Conservation (phyloP, 2,113 vertebrate species). For the Notiomystis cincta region DNA sequence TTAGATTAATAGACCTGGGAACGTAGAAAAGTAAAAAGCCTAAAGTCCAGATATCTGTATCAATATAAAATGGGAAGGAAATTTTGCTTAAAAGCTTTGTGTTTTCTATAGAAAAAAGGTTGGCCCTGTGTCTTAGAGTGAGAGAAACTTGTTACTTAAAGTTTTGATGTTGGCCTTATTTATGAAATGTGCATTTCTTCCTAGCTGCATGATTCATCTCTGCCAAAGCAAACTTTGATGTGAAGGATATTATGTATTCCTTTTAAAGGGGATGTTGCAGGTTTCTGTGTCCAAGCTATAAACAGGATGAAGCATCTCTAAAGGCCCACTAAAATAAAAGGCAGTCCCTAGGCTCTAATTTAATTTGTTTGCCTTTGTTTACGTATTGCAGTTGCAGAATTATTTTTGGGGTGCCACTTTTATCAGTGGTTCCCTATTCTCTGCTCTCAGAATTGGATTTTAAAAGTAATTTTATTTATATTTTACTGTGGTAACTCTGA, state of each 20-base stretch:
- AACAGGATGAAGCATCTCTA: not conserved
- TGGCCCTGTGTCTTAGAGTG: not conserved
- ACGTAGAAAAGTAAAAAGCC: not conserved
- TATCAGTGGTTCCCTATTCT: not conserved
- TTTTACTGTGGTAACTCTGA: not conserved
- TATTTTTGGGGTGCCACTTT: not conserved
- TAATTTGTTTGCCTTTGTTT: not conserved
- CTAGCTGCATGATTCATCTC: not conserved
- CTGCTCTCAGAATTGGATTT: not conserved
- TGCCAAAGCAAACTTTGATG: not conserved
- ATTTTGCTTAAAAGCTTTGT: not conserved
- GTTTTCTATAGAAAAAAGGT: not conserved
- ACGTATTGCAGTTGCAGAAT: not conserved
- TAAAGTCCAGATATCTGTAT: not conserved
- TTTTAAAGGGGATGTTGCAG: not conserved
- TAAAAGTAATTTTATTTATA: not conserved
- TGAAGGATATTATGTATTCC: not conserved
- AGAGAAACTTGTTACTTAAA: not conserved
- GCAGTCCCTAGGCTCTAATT: not conserved
- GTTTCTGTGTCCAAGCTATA: not conserved
- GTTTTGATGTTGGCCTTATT: not conserved
- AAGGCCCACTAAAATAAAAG: not conserved
- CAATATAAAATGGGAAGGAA: not conserved
- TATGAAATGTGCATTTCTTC: not conserved
- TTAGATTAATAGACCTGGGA: not conserved